A percentile compares a stretch with the other conserved stretches of the same genome.
phyloP scores from a whole-genome alignment of 2,113 vertebrate species.

The Lagopus muta region DNA sequence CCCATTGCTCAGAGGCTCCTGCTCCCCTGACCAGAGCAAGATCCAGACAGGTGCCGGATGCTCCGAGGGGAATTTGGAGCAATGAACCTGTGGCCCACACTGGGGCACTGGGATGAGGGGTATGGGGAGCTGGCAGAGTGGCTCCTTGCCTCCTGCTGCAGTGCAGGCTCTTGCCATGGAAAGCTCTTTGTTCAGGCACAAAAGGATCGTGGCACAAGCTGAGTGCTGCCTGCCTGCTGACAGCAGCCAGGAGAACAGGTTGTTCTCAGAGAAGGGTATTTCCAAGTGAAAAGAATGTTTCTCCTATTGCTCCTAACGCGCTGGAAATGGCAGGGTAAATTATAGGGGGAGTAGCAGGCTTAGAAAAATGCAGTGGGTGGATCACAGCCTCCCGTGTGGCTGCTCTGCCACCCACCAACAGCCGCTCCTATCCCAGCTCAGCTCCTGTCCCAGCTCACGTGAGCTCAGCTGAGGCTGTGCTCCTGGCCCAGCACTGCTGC shows the following conservation, averaged over 20 bases:
- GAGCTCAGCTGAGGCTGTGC: neutral
- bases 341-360: constrained; percentile 50
- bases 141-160: constrained; percentile 46
- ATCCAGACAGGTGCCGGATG: too few relatives aligned
- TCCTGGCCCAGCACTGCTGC: accelerated
- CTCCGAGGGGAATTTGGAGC: neutral
- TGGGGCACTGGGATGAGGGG: neutral
- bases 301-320: constrained; percentile 33
- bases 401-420: constrained; percentile 31
- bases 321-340: constrained; percentile 61
- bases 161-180: neutral
- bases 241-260: constrained; percentile 39
- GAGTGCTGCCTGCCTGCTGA: constrained; percentile 30
- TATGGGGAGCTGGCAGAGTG: neutral
- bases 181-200: constrained; percentile 50
- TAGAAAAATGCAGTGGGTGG: constrained; percentile 30
- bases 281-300: constrained; percentile 63
- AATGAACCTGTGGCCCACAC: neutral
- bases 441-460: neutral
- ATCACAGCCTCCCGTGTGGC: constrained; percentile 12
- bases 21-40: too few relatives aligned
- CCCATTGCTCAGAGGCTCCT: too few relatives aligned
- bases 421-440: neutral
- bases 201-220: constrained; percentile 46
- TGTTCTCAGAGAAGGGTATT: constrained; percentile 58